Conservation (phyloP, 1,140 invertebrate genomes). For the Gonatopus flavifemur region DNA sequence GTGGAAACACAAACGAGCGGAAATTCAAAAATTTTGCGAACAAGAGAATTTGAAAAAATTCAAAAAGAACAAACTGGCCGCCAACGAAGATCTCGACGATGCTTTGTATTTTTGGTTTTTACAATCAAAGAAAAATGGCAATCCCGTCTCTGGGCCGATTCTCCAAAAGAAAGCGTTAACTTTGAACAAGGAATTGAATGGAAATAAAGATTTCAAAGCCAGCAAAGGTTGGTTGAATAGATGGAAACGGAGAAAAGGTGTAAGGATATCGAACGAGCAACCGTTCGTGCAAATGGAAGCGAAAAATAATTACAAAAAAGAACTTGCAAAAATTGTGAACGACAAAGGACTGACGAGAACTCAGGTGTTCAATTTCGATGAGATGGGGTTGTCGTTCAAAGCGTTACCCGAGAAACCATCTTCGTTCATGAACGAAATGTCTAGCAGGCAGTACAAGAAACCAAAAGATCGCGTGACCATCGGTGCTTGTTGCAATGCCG, state of each 20-base stretch:
- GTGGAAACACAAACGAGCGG: too few relatives aligned
- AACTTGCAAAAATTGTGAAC: conserved; percentile 3
- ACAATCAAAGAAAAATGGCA: conserved; percentile 6
- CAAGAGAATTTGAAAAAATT: too few relatives aligned
- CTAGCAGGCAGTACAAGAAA: conserved; percentile 18
- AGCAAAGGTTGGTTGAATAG: conserved; percentile 11
- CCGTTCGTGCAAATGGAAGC: conserved; percentile 7
- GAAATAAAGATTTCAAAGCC: conserved; percentile 13
- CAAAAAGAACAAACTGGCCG: neutral
- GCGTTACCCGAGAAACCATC: conserved; percentile 1
- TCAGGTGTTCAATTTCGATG: conserved; percentile 11
- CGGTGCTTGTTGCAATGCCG: too few relatives aligned
- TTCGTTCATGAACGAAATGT: neutral
- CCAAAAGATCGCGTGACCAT: conserved; percentile 14
- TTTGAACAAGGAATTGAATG: conserved; percentile 12
- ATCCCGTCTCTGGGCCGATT: conserved; percentile 10
- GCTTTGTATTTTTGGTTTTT: conserved; percentile 18
- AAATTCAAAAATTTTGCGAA: too few relatives aligned
- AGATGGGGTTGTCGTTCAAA: conserved; percentile 3
- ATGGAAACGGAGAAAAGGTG: conserved; percentile 15
- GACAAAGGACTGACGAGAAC: conserved; percentile 7
- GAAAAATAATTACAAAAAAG: conserved; percentile 3
- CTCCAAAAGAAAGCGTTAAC: conserved; percentile 17
- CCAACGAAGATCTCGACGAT: conserved; percentile 13
- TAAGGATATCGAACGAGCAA: conserved; percentile 7